phyloP scores from a whole-genome alignment of 2,888 invertebrate genomes.

The Pheosia tremula region DNA sequence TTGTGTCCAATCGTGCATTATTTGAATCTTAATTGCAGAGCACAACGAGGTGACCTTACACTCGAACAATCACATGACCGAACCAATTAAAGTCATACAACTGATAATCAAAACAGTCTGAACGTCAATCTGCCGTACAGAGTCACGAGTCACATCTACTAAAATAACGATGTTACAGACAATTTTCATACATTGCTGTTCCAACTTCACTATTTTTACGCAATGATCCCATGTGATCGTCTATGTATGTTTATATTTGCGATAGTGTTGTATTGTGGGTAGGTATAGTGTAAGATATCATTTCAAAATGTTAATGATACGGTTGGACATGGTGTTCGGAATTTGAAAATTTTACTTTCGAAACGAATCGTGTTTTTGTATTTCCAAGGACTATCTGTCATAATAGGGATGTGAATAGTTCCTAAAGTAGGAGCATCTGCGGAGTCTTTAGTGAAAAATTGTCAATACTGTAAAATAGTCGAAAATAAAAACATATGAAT shows the following conservation, averaged over 20 bases:
- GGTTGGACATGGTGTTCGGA: no score
- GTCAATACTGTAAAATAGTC: no score
- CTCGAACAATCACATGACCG: constrained; percentile 18
- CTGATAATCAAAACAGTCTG: neutral
- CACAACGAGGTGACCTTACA: constrained; percentile 15
- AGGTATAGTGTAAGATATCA: no score
- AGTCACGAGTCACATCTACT: neutral
- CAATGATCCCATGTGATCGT: neutral
- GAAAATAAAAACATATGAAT: no score
- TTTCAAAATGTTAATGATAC: no score
- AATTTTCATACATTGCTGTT: neutral
- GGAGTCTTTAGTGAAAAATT: no score
- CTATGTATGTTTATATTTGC: neutral
- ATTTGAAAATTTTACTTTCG: no score
- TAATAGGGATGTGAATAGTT: no score
- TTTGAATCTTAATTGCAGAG: neutral
- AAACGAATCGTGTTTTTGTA: no score
- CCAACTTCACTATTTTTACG: neutral
- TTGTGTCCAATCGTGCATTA: neutral
- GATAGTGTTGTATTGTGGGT: no score
- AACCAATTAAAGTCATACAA: constrained; percentile 1
- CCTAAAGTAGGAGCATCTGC: no score
- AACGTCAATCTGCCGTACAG: neutral
- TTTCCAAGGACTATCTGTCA: no score
- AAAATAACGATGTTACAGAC: neutral